Evolutionary conservation across 2,888 invertebrate species (phyloP).

Genomic region (Altica lythri): DNA sequence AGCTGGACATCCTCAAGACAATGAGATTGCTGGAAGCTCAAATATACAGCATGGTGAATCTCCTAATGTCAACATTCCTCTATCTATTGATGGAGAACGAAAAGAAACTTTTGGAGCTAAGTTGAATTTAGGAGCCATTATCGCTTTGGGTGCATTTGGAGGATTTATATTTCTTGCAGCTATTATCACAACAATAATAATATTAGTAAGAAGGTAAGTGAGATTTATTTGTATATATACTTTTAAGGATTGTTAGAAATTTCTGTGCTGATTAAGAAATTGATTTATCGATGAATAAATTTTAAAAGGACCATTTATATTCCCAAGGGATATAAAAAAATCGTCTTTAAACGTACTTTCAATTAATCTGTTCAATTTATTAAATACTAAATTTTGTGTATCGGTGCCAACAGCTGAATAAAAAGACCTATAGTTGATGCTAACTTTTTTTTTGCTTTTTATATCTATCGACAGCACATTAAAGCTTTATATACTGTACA

Average conservation of each 20-base stretch:
- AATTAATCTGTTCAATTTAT: no score
- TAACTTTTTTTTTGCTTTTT: slow-evolving; percentile 5
- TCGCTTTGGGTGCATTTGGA: slow-evolving; percentile 89
- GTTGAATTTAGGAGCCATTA: slow-evolving; percentile 83
- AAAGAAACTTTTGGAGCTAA: slow-evolving; percentile 68
- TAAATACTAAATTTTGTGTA: no score
- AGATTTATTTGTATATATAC: no score
- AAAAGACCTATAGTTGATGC: no score
- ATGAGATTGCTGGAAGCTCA: slow-evolving; percentile 67
- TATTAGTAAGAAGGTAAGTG: slow-evolving; percentile 84
- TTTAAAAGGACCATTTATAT: no score
- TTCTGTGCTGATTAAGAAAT: no score
- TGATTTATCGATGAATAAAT: no score
- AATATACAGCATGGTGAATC: slow-evolving; percentile 66
- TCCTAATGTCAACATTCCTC: slow-evolving; percentile 70
- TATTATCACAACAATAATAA: slow-evolving; percentile 85
- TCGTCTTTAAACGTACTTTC: no score
- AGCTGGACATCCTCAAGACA: slow-evolving; percentile 75
- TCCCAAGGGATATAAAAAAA: no score
- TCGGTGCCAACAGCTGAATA: no score
- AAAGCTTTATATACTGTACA: background rate
- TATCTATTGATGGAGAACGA: slow-evolving; percentile 67
- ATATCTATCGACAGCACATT: background rate
- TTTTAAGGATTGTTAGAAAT: no score
- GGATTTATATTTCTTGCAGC: slow-evolving; percentile 88